Percentiles rank a stretch among this genome's conserved stretches.
phyloP scores from a whole-genome alignment of 2,888 invertebrate species.

The Autographa pulchrina region DNA sequence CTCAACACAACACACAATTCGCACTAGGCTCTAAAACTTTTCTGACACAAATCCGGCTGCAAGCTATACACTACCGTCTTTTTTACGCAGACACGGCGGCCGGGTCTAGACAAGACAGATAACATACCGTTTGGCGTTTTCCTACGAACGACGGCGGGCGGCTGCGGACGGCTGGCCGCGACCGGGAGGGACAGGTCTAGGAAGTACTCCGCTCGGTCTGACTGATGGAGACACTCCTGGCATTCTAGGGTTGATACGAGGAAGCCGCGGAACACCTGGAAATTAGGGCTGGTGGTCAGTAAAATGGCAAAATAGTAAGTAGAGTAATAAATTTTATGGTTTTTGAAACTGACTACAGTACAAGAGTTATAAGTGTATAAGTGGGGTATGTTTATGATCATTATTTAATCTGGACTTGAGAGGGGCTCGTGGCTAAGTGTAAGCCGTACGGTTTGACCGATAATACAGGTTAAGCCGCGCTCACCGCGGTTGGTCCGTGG shows the following conservation, averaged over 20 bases:
- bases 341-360: too few relatives aligned
- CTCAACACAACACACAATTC: background rate
- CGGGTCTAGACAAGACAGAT: background rate
- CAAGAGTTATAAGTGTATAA: too few relatives aligned
- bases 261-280: slow-evolving; percentile 96
- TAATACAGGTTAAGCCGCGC: too few relatives aligned
- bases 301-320: background rate
- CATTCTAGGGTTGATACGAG: slow-evolving; percentile 97
- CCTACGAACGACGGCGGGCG: slow-evolving; percentile 90
- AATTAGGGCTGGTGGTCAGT: background rate
- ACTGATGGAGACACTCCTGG: slow-evolving; percentile 96
- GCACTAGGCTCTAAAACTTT: background rate
- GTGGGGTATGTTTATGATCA: too few relatives aligned
- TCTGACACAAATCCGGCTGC: background rate
- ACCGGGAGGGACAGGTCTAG: slow-evolving; percentile 98
- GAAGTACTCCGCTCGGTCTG: slow-evolving; percentile 97
- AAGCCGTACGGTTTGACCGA: too few relatives aligned
- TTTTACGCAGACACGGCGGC: background rate
- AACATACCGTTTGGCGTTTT: slow-evolving; percentile 84
- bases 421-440: too few relatives aligned
- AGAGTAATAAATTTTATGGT: too few relatives aligned
- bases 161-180: slow-evolving; percentile 92
- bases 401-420: too few relatives aligned
- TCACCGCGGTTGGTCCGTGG: too few relatives aligned
- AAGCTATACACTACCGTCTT: slow-evolving; percentile 13